Conservation (phyloP, 2,113 vertebrate species). For the Sakesphorus luctuosus region DNA sequence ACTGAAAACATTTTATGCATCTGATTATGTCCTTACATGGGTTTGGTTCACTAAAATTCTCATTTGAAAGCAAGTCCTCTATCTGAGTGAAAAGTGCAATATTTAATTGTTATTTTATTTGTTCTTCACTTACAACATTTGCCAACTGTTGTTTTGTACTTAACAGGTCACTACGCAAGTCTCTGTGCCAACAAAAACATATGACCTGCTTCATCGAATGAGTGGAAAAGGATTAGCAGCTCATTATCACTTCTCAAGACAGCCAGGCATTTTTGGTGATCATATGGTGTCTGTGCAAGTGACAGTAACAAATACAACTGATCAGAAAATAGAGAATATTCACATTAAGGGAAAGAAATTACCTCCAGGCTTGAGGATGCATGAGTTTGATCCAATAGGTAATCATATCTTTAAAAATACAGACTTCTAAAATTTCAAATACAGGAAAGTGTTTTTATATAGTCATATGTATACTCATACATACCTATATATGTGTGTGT, state of each 20-base stretch:
- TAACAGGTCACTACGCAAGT: slow-evolving; percentile 82
- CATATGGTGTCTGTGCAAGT: slow-evolving; percentile 90
- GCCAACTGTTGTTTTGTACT: not conserved
- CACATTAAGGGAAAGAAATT: slow-evolving; percentile 81
- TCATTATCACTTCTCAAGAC: slow-evolving; percentile 89
- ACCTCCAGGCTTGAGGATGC: slow-evolving; percentile 80
- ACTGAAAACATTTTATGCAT: not conserved
- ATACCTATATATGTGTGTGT: not conserved
- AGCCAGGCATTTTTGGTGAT: slow-evolving; percentile 84
- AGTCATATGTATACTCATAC: fast-evolving
- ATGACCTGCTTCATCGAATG: slow-evolving; percentile 93
- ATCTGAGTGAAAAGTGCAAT: not conserved
- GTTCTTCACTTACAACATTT: not conserved
- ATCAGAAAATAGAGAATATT: slow-evolving; percentile 86
- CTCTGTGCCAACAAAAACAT: slow-evolving; percentile 83
- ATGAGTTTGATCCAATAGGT: slow-evolving; percentile 87
- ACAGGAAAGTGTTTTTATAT: not conserved
- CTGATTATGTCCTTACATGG: not conserved
- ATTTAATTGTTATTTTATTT: not conserved
- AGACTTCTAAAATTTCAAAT: not conserved
- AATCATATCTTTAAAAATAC: not conserved
- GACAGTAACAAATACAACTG: slow-evolving; percentile 85
- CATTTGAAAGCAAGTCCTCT: not conserved
- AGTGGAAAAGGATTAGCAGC: slow-evolving; percentile 92
- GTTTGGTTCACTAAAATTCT: not conserved